Evolutionary conservation across 2,888 invertebrate genomes (phyloP), one percentile per base, ranked within the genome.

Genomic region (Tortricodes alternella): DNA sequence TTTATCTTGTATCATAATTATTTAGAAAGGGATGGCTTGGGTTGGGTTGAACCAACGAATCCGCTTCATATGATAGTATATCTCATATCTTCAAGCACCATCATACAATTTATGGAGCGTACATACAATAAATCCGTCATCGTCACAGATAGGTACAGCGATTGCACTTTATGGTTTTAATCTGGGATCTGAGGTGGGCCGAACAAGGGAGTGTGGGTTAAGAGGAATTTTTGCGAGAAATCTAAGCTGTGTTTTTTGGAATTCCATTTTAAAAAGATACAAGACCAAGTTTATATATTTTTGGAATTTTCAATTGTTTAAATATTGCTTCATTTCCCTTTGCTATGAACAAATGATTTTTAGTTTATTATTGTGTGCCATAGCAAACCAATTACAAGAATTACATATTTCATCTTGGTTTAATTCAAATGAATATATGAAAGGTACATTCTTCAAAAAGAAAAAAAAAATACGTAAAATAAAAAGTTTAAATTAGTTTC

Each of bases 101-200:
- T 66, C 66, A 27, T 49, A 46, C 56, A 60, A 64, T 65, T 62
- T 64, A 61, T 27, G 19, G 34, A 37, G 41, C 51, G 46, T 58
- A 53, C 27, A 24, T 32, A 29, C 67, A 63, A 70, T 73, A 73
- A 72, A 72, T 73, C 68, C 65, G 61, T 72, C 71, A 68, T 71
- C 70, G 60, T 56, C 64, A 62, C 63, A 68, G 70, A 73, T 70
- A 69, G 59, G 44, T 24, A 58, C 58, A 48, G 60, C 62, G 68
- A 71, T 73, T 67, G 61, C 69, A 60, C 41, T 64, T 70, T 66
- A 65, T 63, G 63, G 55, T 57, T 56, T 60, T 62, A 73, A 80
- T 80, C 79, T 63, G 35, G 46, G 60, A 80, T 80, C 79, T 72
- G 46, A 73, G 71, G 80, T 80, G 79, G 80, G 80, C 53, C 64